Percentiles rank a stretch among this genome's conserved stretches.
Conservation (phyloP, 2,113 vertebrate genomes). For the Alces alces region DNA sequence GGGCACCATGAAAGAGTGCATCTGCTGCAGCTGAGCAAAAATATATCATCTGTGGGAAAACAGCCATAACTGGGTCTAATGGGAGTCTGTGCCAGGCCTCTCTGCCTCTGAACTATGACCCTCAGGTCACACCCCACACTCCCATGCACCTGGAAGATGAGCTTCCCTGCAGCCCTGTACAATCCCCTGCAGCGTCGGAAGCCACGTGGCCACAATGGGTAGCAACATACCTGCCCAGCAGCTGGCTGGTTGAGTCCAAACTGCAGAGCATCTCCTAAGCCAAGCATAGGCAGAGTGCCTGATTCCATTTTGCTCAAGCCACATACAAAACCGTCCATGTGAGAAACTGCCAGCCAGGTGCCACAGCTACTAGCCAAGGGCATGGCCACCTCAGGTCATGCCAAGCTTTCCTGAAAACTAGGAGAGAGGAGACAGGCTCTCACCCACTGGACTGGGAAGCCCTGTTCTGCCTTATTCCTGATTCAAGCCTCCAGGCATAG, state of each 20-base stretch:
- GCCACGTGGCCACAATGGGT: fast-evolving
- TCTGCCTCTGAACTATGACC: neutral
- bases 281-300: neutral
- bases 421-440: neutral
- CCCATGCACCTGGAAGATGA: neutral
- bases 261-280: neutral
- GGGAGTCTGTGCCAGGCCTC: neutral
- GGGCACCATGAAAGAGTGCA: neutral
- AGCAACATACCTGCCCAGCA: too few species aligned
- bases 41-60: neutral
- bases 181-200: neutral
- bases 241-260: neutral
- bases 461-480: neutral
- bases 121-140: neutral
- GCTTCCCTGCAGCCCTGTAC: fast-evolving
- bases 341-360: neutral
- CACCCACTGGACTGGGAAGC: neutral
- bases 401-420: neutral
- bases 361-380: neutral
- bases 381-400: too few species aligned
- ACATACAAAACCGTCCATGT: neutral
- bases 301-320: neutral
- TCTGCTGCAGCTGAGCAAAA: neutral
- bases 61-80: neutral
- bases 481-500: neutral